Conservation (phyloP, 2,888 invertebrate species). For the Hirudinaria manillensis region DNA sequence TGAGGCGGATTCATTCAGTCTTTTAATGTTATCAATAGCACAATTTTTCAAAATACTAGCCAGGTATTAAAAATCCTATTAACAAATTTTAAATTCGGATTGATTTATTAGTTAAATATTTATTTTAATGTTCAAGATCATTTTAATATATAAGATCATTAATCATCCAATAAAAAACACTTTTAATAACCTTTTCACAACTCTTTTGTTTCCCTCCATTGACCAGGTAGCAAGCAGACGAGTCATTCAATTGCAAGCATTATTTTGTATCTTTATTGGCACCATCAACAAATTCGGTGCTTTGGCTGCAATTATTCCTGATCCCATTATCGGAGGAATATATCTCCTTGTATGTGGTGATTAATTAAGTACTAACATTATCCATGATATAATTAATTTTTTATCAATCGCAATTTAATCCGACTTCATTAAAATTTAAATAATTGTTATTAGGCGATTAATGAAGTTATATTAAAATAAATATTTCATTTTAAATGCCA, state of each 20-base stretch:
- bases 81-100: too few species aligned
- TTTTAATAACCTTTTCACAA: too few species aligned
- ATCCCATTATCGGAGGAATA: constrained; percentile 56
- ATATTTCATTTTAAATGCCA: neutral
- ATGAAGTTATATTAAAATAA: neutral
- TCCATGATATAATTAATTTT: too few species aligned
- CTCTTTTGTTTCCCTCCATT: too few species aligned
- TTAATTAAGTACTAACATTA: neutral
- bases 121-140: too few species aligned
- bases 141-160: too few species aligned
- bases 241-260: constrained; percentile 50
- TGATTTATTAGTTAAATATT: too few species aligned
- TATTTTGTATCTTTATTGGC: constrained; percentile 51
- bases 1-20: neutral
- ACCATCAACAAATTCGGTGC: constrained; percentile 55
- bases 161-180: too few species aligned
- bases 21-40: neutral
- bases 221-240: constrained; percentile 49
- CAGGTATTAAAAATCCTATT: too few species aligned
- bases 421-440: too few species aligned
- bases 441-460: neutral
- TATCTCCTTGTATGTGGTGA: constrained; percentile 51
- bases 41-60: too few species aligned
- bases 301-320: constrained; percentile 56
- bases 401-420: too few species aligned